phyloP scores from a whole-genome alignment of 2,888 invertebrate species.

The Sinotaia quadrata region DNA sequence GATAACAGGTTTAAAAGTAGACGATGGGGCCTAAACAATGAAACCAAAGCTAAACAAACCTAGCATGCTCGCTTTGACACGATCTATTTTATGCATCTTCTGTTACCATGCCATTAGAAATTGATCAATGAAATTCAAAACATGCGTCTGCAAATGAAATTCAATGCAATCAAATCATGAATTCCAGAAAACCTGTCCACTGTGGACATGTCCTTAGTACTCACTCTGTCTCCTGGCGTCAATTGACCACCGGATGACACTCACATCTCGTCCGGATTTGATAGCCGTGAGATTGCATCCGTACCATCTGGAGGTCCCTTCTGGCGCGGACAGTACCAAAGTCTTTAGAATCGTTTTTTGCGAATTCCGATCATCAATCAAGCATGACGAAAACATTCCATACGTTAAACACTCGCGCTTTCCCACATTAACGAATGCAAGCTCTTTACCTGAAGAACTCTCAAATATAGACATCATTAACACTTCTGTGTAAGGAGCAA shows the following conservation, averaged over 20 bases:
- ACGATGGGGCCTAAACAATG: too few species aligned
- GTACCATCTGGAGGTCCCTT: conserved; percentile 1
- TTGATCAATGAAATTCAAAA: too few species aligned
- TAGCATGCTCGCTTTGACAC: too few species aligned
- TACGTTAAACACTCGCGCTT: conserved; percentile 7
- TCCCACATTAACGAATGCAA: conserved; percentile 11
- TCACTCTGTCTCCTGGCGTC: conserved; percentile 8
- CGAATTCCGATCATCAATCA: conserved; percentile 10
- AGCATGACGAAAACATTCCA: conserved; percentile 7
- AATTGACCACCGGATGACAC: not conserved
- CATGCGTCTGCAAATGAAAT: too few species aligned
- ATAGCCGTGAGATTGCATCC: conserved; percentile 16
- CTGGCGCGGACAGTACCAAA: conserved; percentile 8
- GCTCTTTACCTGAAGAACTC: not conserved
- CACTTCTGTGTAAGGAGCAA: conserved; percentile 15
- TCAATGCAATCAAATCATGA: too few species aligned
- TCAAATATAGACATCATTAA: conserved; percentile 21
- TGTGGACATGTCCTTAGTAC: not conserved
- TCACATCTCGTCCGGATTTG: conserved; percentile 1
- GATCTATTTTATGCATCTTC: too few species aligned
- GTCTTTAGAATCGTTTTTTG: not conserved
- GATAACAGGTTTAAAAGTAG: too few species aligned
- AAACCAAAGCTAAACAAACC: too few species aligned
- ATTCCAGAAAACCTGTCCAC: too few species aligned
- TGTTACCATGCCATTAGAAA: too few species aligned